Percentiles rank a stretch among this genome's conserved stretches.
These are phyloP conservation scores for Buceros bicornis DNA, from an alignment of 2,797 vertebrate genomes.

Conservation along the genomic window DNA sequence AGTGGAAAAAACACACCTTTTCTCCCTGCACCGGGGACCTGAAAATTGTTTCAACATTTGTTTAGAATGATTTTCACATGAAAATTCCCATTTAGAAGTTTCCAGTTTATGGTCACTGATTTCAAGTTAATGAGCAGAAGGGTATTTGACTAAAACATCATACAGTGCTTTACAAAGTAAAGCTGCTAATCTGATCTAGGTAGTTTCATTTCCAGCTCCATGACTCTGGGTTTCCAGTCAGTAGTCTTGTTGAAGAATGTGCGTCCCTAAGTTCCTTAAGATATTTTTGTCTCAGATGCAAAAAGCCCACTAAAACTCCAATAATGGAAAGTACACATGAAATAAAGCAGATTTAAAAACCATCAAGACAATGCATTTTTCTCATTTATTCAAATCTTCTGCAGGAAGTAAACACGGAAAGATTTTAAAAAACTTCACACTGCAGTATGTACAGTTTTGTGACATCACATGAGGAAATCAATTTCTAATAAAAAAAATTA, in stretches of 20 bases:
- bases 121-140: neutral
- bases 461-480: slow-evolving; percentile 84
- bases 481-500: slow-evolving; percentile 81
- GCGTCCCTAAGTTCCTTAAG: neutral
- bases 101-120: neutral
- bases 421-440: slow-evolving; percentile 87
- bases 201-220: neutral
- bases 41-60: neutral
- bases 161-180: neutral
- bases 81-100: neutral
- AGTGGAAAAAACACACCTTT: neutral
- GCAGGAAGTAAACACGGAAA: slow-evolving; percentile 87
- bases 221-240: neutral
- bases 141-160: neutral
- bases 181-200: slow-evolving; percentile 4
- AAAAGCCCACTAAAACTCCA: neutral
- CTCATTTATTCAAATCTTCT: slow-evolving; percentile 89
- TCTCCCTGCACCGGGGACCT: neutral
- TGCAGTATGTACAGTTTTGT: slow-evolving; percentile 85
- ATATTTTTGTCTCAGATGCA: neutral
- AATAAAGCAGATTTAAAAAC: slow-evolving; percentile 77
- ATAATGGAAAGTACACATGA: neutral
- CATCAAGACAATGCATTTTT: slow-evolving; percentile 80
- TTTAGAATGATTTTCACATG: neutral
- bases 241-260: neutral